phyloP scores from a whole-genome alignment of 2,113 vertebrate species.

The Chaetodon trifascialis region DNA sequence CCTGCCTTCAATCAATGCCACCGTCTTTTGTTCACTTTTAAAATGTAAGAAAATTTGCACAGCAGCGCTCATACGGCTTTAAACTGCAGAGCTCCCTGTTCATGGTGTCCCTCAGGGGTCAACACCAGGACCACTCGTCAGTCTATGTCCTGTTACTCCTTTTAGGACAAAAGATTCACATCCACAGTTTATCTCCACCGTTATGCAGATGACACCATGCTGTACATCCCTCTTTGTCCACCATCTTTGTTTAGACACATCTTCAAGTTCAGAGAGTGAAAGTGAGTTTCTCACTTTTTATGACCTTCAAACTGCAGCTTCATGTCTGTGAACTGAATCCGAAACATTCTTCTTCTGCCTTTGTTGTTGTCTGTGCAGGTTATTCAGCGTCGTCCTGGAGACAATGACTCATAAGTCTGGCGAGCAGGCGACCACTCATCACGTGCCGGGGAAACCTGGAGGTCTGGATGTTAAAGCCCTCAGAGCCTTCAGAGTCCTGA shows the following conservation, averaged over 20 bases:
- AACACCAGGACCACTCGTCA: neutral
- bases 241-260: too few relatives aligned
- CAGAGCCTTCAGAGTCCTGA: slow-evolving; percentile 92
- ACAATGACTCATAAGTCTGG: slow-evolving; percentile 89
- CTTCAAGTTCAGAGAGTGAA: too few relatives aligned
- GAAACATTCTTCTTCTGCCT: neutral
- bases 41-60: too few relatives aligned
- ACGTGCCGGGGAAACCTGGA: slow-evolving; percentile 91
- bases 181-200: neutral
- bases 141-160: neutral
- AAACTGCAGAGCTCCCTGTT: too few relatives aligned
- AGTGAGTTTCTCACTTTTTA: too few relatives aligned
- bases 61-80: too few relatives aligned
- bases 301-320: too few relatives aligned
- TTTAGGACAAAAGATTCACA: neutral
- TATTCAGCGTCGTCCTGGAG: slow-evolving; percentile 94
- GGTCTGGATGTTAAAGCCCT: slow-evolving; percentile 95
- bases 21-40: too few relatives aligned
- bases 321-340: neutral
- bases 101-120: neutral
- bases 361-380: slow-evolving; percentile 69
- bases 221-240: neutral
- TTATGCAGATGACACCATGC: too few relatives aligned
- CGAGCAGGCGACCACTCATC: slow-evolving; percentile 84
- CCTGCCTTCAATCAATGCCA: too few relatives aligned